phyloP scores from a whole-genome alignment of 2,113 vertebrate genomes.

The Ornithorhynchus anatinus region DNA sequence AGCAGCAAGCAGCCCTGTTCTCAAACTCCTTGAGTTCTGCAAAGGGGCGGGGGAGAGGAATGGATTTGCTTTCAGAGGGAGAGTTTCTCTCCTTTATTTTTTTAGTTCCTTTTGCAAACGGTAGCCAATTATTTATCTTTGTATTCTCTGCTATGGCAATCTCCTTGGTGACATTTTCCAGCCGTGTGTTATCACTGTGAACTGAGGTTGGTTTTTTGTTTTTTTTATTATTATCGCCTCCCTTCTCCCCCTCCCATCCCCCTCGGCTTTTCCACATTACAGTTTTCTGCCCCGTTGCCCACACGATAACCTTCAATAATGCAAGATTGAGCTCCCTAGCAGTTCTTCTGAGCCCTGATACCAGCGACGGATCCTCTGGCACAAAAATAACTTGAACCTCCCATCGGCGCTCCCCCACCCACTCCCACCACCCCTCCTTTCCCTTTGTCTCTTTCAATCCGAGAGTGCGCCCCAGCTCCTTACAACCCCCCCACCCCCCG shows the following conservation, averaged over 20 bases:
- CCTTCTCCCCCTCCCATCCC: no score
- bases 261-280: neutral
- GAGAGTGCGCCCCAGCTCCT: no score
- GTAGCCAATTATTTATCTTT: slow-evolving; percentile 19
- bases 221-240: no score
- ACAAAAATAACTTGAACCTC: neutral
- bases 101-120: slow-evolving; percentile 19
- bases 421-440: neutral
- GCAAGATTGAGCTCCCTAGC: slow-evolving; percentile 2
- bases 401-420: fast-evolving
- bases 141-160: slow-evolving; percentile 13
- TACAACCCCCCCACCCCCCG: no score
- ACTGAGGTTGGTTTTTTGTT: no score
- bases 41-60: neutral
- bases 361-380: neutral
- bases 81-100: slow-evolving; percentile 12
- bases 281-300: slow-evolving; percentile 28
- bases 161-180: slow-evolving; percentile 33
- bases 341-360: neutral
- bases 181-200: neutral
- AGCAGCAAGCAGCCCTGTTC: slow-evolving; percentile 40
- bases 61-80: slow-evolving; percentile 15
- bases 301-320: neutral
- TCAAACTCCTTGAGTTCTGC: slow-evolving; percentile 32
- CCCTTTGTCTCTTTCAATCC: neutral